Evolutionary conservation across 30 jellyfish, hydroid and myxozoan species (phyloP), one percentile per base, ranked within the genome.

Genomic region (Aurelia sp.): DNA sequence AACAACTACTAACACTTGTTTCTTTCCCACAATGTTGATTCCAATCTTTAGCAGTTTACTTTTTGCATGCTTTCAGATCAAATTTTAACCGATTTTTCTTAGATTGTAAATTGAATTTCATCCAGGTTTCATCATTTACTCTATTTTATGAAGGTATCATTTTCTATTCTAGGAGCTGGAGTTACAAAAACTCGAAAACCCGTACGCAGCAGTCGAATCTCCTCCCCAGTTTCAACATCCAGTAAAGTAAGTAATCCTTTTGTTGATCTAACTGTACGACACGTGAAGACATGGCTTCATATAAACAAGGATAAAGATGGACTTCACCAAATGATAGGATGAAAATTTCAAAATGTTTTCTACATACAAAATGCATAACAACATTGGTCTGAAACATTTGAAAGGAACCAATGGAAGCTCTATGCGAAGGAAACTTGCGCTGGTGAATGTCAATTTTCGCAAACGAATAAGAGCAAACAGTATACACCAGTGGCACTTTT

Each of bases 171-270:
- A 59, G 69, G 69, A 59, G 33, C 33, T 59, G 69, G 69, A 59
- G 3, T 59, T n/a, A 21, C 33, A 59, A n/a, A 59, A 59, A 59
- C 35, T 59, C 10, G 69, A 12, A 0, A 4, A 18, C 30, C 69
- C 69, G 11, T n/a, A 18, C 33, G 24, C 30, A 24, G 79, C 89
- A 63, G 38, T 40, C 64, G 74, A 72, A 67, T 47, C 82, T 48
- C 82, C 80, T 35, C 82, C 84, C 1, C 88, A 72, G 82, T 84
- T 84, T 55, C 80, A 71, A 40, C 93, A 84, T 48, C 93, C 93
- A 59, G 93, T 84, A 17, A 84, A 84, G 93, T 84, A 72, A 73
- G 93, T 84, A 16, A 13, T 55, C 15, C 51, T 21, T 64, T 68
- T 27, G 20, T 33, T 24, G 15, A 62, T 13, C 52, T 31, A 50